A percentile compares a stretch with the other conserved stretches of the same genome.
phyloP scores from a whole-genome alignment of 2,888 invertebrate genomes.

The Amiota communis region DNA sequence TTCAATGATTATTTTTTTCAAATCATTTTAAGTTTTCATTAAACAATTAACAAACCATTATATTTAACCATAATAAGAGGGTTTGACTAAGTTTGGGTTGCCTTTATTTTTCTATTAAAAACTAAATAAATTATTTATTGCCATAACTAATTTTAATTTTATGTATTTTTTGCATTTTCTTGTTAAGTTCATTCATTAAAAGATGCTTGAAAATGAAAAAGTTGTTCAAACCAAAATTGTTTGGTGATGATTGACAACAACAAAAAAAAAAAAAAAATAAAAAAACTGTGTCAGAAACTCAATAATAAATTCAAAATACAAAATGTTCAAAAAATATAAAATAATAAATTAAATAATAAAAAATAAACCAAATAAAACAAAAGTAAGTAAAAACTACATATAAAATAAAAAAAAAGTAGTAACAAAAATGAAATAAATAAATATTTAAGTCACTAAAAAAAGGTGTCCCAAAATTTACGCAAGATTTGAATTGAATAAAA shows the following conservation, averaged over 20 bases:
- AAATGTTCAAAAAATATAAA: too few species aligned
- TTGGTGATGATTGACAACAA: background rate
- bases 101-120: background rate
- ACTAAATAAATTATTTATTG: constrained; percentile 7
- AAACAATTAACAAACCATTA: constrained; percentile 13
- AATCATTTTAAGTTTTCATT: background rate
- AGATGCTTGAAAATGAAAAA: background rate
- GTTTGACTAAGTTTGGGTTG: background rate
- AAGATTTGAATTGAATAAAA: too few species aligned
- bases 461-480: too few species aligned
- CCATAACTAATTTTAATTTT: background rate
- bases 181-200: background rate
- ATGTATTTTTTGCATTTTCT: background rate
- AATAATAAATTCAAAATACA: too few species aligned
- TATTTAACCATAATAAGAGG: background rate
- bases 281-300: too few species aligned
- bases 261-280: too few species aligned
- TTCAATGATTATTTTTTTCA: background rate
- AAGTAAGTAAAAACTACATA: too few species aligned
- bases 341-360: too few species aligned
- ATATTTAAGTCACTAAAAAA: too few species aligned
- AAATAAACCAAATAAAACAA: too few species aligned
- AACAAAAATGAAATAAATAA: too few species aligned
- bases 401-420: too few species aligned
- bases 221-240: background rate